These are phyloP conservation scores for Oxytorus armatus DNA, from an alignment of 2,888 invertebrate genomes.

Conservation along the genomic window DNA sequence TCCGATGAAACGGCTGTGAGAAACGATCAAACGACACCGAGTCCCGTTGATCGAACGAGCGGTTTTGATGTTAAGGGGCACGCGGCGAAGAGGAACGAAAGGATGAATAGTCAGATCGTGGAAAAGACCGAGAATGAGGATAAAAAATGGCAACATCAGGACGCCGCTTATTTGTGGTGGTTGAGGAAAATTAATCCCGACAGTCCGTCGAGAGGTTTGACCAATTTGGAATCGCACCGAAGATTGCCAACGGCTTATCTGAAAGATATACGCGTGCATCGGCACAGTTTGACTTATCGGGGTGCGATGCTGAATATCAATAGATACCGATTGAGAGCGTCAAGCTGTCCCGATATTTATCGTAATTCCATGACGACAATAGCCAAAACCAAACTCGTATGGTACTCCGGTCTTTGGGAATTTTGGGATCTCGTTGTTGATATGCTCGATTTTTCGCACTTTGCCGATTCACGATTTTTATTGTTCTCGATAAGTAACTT, in stretches of 20 bases:
- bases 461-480: constrained; percentile 90
- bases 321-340: constrained; percentile 91
- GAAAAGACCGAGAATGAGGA: not conserved
- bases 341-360: constrained; percentile 96
- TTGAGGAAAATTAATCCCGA: constrained; percentile 85
- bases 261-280: constrained; percentile 90
- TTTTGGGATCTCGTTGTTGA: constrained; percentile 91
- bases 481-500: constrained; percentile 95
- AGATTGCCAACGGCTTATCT: constrained; percentile 88
- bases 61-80: too few species aligned
- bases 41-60: too few species aligned
- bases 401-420: constrained; percentile 91
- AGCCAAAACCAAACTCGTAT: constrained; percentile 91
- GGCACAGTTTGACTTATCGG: constrained; percentile 92
- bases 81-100: too few species aligned
- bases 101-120: not conserved
- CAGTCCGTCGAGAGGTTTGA: constrained; percentile 81
- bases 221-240: constrained; percentile 81
- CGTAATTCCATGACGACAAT: constrained; percentile 94
- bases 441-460: constrained; percentile 93
- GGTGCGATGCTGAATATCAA: constrained; percentile 95
- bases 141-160: constrained; percentile 74
- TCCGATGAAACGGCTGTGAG: not conserved
- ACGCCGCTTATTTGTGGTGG: constrained; percentile 87
- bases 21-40: constrained; percentile 77